A percentile compares a stretch with the other conserved stretches of the same genome.
Evolutionary conservation across 2,113 vertebrate species (phyloP).

Genomic region (Thalassarche chlororhynchos): DNA sequence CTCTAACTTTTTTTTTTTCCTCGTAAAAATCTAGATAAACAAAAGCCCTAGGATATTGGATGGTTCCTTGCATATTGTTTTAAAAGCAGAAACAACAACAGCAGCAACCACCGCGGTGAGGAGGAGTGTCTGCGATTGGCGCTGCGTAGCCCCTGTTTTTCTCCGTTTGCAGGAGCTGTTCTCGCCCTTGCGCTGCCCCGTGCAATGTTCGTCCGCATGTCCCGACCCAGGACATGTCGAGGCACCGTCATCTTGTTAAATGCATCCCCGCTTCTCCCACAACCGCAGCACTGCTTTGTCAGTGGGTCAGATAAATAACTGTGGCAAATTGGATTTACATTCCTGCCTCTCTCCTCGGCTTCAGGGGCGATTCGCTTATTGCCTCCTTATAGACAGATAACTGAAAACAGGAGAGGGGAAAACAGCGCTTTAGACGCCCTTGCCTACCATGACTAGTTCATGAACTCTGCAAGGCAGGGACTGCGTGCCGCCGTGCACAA

Average conservation of each 20-base stretch:
- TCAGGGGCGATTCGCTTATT: neutral
- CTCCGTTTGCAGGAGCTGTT: neutral
- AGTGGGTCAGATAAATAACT: neutral
- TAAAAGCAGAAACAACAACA: constrained; percentile 63
- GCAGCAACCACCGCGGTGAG: neutral
- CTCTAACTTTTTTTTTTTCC: neutral
- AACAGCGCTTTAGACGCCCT: neutral
- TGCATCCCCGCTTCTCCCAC: neutral
- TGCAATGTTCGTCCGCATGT: neutral
- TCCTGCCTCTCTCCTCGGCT: neutral
- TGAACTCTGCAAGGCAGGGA: neutral
- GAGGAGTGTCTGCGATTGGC: neutral
- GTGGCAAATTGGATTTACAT: neutral
- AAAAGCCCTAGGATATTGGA: constrained; percentile 72
- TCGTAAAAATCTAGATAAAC: constrained; percentile 68
- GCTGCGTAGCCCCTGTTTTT: neutral
- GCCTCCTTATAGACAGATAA: neutral
- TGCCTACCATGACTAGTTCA: neutral
- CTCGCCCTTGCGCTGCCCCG: neutral
- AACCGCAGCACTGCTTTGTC: neutral
- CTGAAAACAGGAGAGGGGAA: neutral
- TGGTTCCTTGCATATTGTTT: constrained; percentile 64
- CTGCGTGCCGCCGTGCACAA: neutral
- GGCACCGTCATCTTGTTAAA: neutral
- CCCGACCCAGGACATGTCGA: neutral